These are phyloP conservation scores for Litocranius walleri DNA, from an alignment of 2,113 vertebrate species.

Conservation along the genomic window DNA sequence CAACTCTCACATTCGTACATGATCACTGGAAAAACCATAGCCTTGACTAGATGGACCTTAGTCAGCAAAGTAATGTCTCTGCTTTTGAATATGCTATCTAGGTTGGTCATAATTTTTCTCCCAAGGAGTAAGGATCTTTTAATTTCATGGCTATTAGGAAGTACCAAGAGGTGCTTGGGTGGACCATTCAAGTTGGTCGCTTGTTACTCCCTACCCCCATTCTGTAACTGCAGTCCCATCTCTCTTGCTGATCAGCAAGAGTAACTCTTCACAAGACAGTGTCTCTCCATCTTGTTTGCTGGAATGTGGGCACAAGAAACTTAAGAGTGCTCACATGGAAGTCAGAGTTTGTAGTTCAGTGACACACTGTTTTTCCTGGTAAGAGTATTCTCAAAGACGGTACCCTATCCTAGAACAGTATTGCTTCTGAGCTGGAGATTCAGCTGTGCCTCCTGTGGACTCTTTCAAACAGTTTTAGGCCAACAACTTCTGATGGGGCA, in stretches of 20 bases:
- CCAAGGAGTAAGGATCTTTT: no score
- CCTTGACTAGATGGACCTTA: no score
- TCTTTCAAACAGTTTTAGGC: not conserved
- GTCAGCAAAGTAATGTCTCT: no score
- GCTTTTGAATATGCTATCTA: no score
- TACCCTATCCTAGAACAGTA: not conserved
- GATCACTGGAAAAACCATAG: no score
- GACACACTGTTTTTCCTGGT: not conserved
- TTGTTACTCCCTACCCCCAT: not conserved
- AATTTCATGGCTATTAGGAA: not conserved
- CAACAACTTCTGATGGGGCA: not conserved
- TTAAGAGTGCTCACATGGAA: not conserved
- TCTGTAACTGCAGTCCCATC: not conserved
- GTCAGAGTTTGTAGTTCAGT: not conserved
- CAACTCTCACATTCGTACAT: no score
- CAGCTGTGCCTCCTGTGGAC: not conserved
- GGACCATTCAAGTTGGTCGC: not conserved
- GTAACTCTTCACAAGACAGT: not conserved
- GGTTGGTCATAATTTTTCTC: no score
- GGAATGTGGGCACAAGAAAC: not conserved
- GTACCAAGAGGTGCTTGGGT: not conserved
- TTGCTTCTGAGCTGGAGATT: not conserved
- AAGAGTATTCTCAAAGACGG: not conserved
- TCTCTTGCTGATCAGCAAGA: not conserved
- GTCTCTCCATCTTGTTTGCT: not conserved